Evolutionary conservation across 2,888 invertebrate species (phyloP), one percentile per base, ranked within the genome.

Genomic region (Pammene aurita): DNA sequence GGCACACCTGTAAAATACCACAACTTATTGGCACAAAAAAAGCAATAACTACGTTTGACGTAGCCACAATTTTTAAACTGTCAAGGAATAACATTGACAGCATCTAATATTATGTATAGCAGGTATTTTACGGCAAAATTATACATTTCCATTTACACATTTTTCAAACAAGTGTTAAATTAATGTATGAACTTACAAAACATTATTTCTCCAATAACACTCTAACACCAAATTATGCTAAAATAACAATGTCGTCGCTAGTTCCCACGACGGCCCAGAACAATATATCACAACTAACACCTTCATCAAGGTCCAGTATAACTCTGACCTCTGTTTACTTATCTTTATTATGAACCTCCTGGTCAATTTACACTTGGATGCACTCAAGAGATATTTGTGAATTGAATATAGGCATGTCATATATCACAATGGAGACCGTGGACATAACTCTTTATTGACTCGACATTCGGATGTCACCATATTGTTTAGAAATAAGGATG

Each of bases 401-500:
- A 54, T 54, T 26, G 26, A 6, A 26, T 26, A 26, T 35, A 26
- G 52, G 26, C 34, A 54, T 7, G n/a, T 34, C 76, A 71, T 80
- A 78, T 78, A 80, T 83, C 78, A 76, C 72, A 64, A 72, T 71
- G 73, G n/a, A 0, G 72, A 72, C 71, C 73, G 78, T 76, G 66
- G 41, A 75, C 72, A 79, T 82, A 80, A 80, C 65, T 80, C 76
- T 79, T 73, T 72, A 77, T 72, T 70, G 65, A 68, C 74, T 73
- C 77, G 73, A 72, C 68, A 63, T 69, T 65, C 52, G 69, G 69
- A 70, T 68, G 65, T 42, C 52, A 50, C 41, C 50, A 71, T 66
- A 52, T 46, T 66, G 34, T 38, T 64, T 44, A 18, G 57, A 35
- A 18, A 58, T 10, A 41, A 44, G 34, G 44, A 64, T 34, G 14